Evolutionary conservation across 2,113 vertebrate species (phyloP), one percentile per base, ranked within the genome.

Genomic region (Otis tarda): DNA sequence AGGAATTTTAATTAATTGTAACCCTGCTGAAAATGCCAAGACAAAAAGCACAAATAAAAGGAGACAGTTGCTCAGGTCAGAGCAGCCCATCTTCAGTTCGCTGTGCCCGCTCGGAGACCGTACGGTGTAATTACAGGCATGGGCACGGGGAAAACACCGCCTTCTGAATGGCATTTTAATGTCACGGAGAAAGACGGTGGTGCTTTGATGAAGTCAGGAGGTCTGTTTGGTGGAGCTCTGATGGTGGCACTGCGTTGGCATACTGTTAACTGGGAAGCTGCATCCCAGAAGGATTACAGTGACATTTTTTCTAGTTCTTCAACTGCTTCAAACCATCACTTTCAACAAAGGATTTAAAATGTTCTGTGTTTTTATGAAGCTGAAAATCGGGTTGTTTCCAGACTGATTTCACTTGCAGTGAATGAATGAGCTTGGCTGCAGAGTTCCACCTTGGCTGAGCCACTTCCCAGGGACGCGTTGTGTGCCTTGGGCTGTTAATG

Each of bases 1-100:
- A 33, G 43, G 68, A 90, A 92, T 94, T 94, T 94, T 93, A 95
- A 93, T 94, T 93, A 94, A 96, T 86, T 80, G 83, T 92, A 78
- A 77, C 85, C 85, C 92, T 59, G 73, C 71, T 93, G 88, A 91
- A 95, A 92, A 93, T 55, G 71, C 53, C 60, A 53, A 86, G 76
- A 30, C 33, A 37, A 83, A 43, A 64, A 69, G 37, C 65, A 47
- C 33, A 65, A 61, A 43, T 65, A 14, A 6, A 47, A 53, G n/a
- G 59, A 88, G 82, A 6, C 37, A 17, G 57, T 89, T 70, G 74
- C 83, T 84, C 35, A 81, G 76, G 91, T 90, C 76, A 59, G 74
- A 93, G 94, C 71, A 69, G 78, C 69, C 35, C 14, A 8, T 82
- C 85, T 85, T 82, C 49, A 28, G 65, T 30, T 37, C 49, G 81